A percentile compares a stretch with the other conserved stretches of the same genome.
These are phyloP conservation scores for Pangasianodon hypophthalmus DNA, from an alignment of 2,113 vertebrate genomes.

Conservation along the genomic window DNA sequence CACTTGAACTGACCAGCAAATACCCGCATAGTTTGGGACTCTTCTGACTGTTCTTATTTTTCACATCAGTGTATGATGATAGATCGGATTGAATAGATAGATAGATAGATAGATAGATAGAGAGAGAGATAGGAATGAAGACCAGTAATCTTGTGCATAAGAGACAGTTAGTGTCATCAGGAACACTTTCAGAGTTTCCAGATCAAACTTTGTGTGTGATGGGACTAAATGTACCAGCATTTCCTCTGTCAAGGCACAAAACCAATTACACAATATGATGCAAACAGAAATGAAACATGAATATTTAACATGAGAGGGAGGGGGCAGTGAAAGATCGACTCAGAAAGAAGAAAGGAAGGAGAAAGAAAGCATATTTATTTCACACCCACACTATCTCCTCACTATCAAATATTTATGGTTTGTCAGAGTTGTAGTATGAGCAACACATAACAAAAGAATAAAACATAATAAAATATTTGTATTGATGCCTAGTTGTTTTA, in stretches of 20 bases:
- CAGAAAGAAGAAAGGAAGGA: conserved; percentile 15
- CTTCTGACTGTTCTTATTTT: not conserved
- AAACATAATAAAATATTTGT: conserved; percentile 43
- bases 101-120: too few species aligned
- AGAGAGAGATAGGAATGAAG: conserved; percentile 20
- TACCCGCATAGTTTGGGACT: not conserved
- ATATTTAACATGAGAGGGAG: not conserved
- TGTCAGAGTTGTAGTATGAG: conserved; percentile 70
- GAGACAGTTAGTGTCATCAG: not conserved
- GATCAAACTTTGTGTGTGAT: conserved; percentile 10
- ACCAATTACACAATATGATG: not conserved
- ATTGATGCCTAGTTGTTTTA: not conserved
- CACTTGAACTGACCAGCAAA: not conserved
- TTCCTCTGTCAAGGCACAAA: not conserved
- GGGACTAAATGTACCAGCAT: conserved; percentile 24
- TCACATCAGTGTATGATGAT: not conserved
- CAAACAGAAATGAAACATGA: not conserved
- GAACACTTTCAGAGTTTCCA: conserved; percentile 15
- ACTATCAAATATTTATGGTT: conserved; percentile 69
- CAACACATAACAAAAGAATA: conserved; percentile 56
- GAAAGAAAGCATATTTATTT: conserved; percentile 48
- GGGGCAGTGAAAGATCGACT: not conserved
- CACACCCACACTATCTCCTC: conserved; percentile 68
- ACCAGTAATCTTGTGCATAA: not conserved
- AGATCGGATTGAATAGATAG: too few species aligned